These are phyloP conservation scores for Mobula hypostoma DNA, from an alignment of 2,113 vertebrate genomes.

Conservation along the genomic window DNA sequence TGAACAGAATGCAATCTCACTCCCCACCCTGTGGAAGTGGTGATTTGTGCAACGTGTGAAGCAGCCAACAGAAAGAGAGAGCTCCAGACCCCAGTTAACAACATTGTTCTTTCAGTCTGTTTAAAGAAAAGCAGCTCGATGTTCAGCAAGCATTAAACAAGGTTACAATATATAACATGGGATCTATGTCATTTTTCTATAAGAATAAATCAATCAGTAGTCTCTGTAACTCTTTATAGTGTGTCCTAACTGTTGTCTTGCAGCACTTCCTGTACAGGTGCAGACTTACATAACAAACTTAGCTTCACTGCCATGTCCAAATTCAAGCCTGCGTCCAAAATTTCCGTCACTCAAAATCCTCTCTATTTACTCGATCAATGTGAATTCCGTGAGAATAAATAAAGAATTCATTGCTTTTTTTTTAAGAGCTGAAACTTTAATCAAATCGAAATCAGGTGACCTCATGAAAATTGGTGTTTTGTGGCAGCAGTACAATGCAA, in stretches of 20 bases:
- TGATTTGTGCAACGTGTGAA: neutral
- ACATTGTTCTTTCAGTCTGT: neutral
- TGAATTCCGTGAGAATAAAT: neutral
- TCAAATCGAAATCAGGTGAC: too few relatives aligned
- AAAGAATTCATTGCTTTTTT: neutral
- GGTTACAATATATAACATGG: neutral
- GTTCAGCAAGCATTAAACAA: neutral
- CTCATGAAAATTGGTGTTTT: too few relatives aligned
- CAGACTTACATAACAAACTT: neutral
- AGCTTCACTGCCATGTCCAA: neutral
- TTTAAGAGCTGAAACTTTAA: neutral
- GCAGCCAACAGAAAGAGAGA: neutral
- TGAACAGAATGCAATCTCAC: neutral
- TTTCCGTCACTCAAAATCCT: too few relatives aligned
- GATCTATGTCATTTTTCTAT: neutral
- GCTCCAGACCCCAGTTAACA: neutral
- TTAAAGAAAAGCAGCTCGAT: neutral
- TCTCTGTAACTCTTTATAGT: neutral
- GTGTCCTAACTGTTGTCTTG: neutral
- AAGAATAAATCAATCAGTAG: neutral
- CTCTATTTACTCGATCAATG: neutral
- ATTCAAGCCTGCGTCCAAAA: neutral
- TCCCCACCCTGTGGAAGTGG: neutral
- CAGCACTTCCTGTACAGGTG: constrained; percentile 23
- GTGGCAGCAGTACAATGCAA: too few relatives aligned